Evolutionary conservation across 2,888 invertebrate genomes (phyloP).

Genomic region (Chrysolina americana): DNA sequence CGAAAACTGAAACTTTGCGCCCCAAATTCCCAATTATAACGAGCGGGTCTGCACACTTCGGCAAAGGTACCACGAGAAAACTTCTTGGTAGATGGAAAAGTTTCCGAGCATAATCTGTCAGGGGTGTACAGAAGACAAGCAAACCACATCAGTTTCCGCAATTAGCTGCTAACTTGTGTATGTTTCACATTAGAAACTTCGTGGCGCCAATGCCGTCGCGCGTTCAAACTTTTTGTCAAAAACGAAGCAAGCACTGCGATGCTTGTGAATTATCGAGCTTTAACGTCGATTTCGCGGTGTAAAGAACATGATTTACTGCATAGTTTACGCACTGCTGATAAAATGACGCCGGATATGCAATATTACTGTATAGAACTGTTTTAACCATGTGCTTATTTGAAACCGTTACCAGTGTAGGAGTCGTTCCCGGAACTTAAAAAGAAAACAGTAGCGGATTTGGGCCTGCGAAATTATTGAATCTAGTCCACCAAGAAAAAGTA

Average conservation of each 20-base stretch:
- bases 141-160: constrained; percentile 33
- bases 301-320: constrained; percentile 6
- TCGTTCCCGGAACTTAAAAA: no score
- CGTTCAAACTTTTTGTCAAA: constrained; percentile 38
- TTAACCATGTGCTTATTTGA: no score
- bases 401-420: no score
- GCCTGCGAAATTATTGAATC: no score
- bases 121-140: constrained; percentile 22
- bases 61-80: constrained; percentile 17
- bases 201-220: constrained; percentile 27
- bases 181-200: constrained; percentile 44
- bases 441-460: no score
- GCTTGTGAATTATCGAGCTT: constrained; percentile 33
- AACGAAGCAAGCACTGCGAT: constrained; percentile 13
- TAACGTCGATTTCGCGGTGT: constrained; percentile 35
- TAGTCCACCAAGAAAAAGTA: no score
- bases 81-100: constrained; percentile 23
- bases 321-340: neutral
- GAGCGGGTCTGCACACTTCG: neutral
- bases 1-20: constrained; percentile 16
- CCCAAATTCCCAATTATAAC: constrained; percentile 9
- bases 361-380: neutral
- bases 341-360: neutral
- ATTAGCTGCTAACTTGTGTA: constrained; percentile 36
- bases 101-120: constrained; percentile 17